Base-by-base conservation (phyloP, 1,140 invertebrate genomes). In the Dolichoris vasculosae region DNA sequence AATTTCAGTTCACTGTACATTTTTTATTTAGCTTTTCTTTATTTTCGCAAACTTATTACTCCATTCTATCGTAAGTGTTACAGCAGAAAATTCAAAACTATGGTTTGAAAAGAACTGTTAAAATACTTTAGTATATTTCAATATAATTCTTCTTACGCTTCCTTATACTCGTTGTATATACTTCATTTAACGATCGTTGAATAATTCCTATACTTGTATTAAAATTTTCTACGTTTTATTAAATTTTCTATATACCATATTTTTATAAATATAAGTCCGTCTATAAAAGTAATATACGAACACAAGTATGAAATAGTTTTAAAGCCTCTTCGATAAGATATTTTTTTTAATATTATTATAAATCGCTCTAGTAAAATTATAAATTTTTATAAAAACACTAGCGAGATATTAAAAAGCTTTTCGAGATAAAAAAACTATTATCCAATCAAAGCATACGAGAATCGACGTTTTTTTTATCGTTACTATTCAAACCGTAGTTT, bases 61-160 rank as follows among this genome's bases (percentile, higher is more conserved):
- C 26, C 51, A 51, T 51, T 55, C 32, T 55, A 55, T 55, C 11
- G 8, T 55, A 77, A 51, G 43, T 0, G 0, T 55, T 55, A 30
- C 26, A 35, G n/a, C 3, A 55, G 15, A 76, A 73, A 23, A 63
- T 79, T 79, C 51, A n/a, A 79, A 79, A 79, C 51, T 79, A 13
- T n/a, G 35, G 23, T 63, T 63, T 59, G 77, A 79, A 79, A 38
- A 43, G 23, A 75, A 75, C 26, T 17, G 8, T 71, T 71, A 71
- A 6, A 71, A 7, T 64, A 7, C 7, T 69, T 38, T 17, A 1
- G 30, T 69, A n/a, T 69, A 40, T 71, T 71, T 40, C 17, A 71
- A 71, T 43, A 71, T 1, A 71, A 71, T 40, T 67, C 35, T 32
- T 3, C 30, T 67, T 35, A 67, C 2, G 17, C 35, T 35, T 67